A percentile compares a stretch with the other conserved stretches of the same genome.
Conservation (phyloP, 2,113 vertebrate genomes). For the Alexandromys fortis region DNA sequence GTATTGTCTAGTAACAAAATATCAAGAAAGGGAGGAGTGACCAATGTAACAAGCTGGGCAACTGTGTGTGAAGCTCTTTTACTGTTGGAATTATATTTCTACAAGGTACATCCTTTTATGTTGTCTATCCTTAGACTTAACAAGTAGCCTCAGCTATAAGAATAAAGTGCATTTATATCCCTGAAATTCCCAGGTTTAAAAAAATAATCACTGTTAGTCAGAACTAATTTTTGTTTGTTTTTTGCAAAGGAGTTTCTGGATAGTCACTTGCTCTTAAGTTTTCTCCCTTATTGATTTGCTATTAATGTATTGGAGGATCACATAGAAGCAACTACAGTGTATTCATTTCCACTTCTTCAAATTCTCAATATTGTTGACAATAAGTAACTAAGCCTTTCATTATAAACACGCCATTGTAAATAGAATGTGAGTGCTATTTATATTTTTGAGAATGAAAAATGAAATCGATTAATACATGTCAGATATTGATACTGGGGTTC, state of each 20-base stretch:
- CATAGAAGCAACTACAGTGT: background rate
- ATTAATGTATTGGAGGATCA: background rate
- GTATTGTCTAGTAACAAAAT: slow-evolving; percentile 40
- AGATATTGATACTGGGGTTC: too few species aligned
- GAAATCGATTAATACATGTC: too few species aligned
- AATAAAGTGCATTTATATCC: background rate
- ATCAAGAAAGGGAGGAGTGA: background rate
- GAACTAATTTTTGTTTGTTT: background rate
- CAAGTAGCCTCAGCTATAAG: background rate
- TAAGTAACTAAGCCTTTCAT: background rate
- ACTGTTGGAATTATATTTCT: background rate
- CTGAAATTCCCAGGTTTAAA: background rate
- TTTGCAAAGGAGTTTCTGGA: background rate
- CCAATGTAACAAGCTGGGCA: background rate
- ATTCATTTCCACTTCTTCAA: background rate
- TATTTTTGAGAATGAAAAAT: background rate
- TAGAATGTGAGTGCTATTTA: background rate
- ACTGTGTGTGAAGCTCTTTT: background rate
- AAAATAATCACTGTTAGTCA: background rate
- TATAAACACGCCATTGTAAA: background rate
- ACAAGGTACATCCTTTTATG: background rate
- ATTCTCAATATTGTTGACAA: background rate
- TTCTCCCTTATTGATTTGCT: background rate
- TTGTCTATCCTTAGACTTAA: background rate
- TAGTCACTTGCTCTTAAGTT: background rate